Base-by-base conservation (phyloP, 2,113 vertebrate genomes). In the Rhadina sibilatrix region DNA sequence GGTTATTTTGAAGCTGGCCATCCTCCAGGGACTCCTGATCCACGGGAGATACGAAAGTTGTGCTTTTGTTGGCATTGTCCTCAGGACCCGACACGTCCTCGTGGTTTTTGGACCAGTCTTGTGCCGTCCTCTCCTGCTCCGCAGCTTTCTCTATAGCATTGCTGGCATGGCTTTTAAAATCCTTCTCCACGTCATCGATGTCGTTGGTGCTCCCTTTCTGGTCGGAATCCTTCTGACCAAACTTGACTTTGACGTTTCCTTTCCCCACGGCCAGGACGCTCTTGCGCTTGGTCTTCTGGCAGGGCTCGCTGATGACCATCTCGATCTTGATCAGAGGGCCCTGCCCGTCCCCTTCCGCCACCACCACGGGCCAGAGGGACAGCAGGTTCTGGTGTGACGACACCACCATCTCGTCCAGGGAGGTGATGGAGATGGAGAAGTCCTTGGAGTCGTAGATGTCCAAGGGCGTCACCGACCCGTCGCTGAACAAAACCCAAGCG, bases 231-330 rank as follows among this genome's bases (percentile, higher is more conserved):
- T 98, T 98, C 20, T 98, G 98, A 8, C 98, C 98, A 74, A 99
- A 99, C 90, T 98, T 99, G 60, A 99, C 99, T 15, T 98, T 97
- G 79, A 99, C 95, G 0, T 75, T 98, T n/a, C 99, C 99, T 18
- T 98, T 98, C 5, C 99, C 99, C 30, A 98, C 98, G 0, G 99
- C 99, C 68, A 99, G 97, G 13, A 99, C 97, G 15, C 99, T 99
- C 97, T 99, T 99, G 83, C 99, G 95, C 97, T 99, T 99, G 28
- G 98, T 99, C 96, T 99, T 99, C 98, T 99, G 99, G 57, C 99
- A 99, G 2, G 98, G 98, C 69, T 99, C 99, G 0, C 99, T 99
- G 94, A 99, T 99, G 42, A 99, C 98, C 98, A 99, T 98, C 94
- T 99, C 99, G 3, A 99, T 97, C 42, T 98, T 99, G 25, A 99